phyloP scores from a whole-genome alignment of 2,797 vertebrate genomes.

The Eremophila alpestris region DNA sequence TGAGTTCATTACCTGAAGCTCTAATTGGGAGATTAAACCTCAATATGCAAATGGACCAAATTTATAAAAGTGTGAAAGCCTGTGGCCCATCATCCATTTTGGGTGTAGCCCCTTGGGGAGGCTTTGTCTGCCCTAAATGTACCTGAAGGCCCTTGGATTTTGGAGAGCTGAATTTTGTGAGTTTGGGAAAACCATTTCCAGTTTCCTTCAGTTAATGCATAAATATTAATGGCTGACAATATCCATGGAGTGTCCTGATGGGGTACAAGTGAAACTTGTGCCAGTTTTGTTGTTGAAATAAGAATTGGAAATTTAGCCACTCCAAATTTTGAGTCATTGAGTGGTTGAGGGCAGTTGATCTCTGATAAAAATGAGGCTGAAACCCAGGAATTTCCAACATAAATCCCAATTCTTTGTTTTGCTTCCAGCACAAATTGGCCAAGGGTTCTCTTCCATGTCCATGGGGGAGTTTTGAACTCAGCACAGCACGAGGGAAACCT shows the following conservation, averaged over 20 bases:
- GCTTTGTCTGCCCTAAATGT: too few species aligned
- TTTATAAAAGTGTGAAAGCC: neutral
- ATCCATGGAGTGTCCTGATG: accelerated
- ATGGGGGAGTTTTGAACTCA: neutral
- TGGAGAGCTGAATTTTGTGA: neutral
- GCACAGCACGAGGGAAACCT: neutral
- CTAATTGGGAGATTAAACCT: accelerated
- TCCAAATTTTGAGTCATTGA: neutral
- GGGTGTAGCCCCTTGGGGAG: neutral
- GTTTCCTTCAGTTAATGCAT: neutral
- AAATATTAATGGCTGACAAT: neutral
- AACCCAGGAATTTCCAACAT: neutral
- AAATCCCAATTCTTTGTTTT: neutral
- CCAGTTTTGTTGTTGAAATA: neutral
- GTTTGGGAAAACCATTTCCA: neutral
- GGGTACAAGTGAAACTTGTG: neutral
- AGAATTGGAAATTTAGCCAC: neutral
- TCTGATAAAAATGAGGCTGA: neutral
- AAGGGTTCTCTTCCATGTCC: neutral
- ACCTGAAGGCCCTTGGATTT: too few species aligned
- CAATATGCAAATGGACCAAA: neutral
- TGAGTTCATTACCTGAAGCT: neutral
- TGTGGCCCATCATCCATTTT: accelerated
- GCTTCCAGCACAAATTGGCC: neutral
- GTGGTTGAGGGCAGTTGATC: neutral